Conservation (phyloP, 1,140 invertebrate species). For the Drosophila quadrilineata region DNA sequence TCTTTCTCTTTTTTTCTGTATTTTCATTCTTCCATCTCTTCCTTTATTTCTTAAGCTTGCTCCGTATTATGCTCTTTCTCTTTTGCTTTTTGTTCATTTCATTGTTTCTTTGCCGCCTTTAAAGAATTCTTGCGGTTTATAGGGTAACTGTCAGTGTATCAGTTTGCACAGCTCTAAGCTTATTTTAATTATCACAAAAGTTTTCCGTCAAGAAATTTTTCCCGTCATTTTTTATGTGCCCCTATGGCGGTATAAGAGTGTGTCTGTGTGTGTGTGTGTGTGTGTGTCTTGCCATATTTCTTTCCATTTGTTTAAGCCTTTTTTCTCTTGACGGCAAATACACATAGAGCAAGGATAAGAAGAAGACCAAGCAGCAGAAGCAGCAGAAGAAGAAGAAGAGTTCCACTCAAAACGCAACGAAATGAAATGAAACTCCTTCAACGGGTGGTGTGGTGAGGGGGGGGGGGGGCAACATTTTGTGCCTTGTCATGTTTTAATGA, state of each 20-base stretch:
- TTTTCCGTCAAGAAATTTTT: slow-evolving; percentile 19
- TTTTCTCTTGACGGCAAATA: slow-evolving; percentile 18
- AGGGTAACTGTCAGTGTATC: neutral
- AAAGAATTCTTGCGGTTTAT: no score
- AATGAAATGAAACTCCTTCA: no score
- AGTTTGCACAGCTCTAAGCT: neutral
- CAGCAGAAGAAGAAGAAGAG: no score
- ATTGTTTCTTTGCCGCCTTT: neutral
- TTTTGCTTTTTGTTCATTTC: neutral
- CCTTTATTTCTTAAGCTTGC: no score
- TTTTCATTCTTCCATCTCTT: no score
- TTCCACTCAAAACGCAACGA: no score
- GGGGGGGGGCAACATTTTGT: slow-evolving; percentile 37
- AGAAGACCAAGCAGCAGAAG: no score
- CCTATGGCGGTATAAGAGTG: no score
- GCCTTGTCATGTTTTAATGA: slow-evolving; percentile 68
- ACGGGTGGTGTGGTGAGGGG: no score
- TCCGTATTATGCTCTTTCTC: neutral
- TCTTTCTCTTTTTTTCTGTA: no score
- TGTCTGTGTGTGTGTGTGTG: no score
- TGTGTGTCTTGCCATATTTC: slow-evolving; percentile 29
- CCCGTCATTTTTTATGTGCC: slow-evolving; percentile 34
- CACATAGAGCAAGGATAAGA: no score
- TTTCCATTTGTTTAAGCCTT: slow-evolving; percentile 50
- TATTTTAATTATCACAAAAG: slow-evolving; percentile 57